Evolutionary conservation across 1,140 invertebrate genomes (phyloP), one percentile per base, ranked within the genome.

Genomic region (Drosophila sp.): DNA sequence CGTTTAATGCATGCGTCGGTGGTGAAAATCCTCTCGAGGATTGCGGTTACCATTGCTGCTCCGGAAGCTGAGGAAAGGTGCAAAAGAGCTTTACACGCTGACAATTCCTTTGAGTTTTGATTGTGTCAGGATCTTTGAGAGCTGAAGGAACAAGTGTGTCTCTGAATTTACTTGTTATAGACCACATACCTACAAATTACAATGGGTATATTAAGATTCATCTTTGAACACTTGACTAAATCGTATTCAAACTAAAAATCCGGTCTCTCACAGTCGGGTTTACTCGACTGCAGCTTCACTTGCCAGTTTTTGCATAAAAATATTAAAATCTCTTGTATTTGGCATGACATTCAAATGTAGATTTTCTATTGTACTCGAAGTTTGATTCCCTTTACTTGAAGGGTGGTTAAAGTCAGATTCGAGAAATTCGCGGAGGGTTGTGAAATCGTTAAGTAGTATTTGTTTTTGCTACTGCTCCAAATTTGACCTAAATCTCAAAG

Each of bases 81-180:
- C 71, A 69, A 79, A 87, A 78, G 59, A 75, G 61, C 56, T 66
- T 66, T 72, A 45, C 57, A 51, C 62, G 62, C 76, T 69, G 77
- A 70, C 75, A 87, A 86, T 64, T 78, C 82, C 78, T 72, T 82
- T 87, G 82, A 78, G 82, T 57, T 81, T 86, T 80, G 65, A 73
- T 81, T 81, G 64, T 64, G 54, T 13, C 43, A 57, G 32, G 11
- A 36, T 11, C 2, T n/a, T 6, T 29, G 27, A 5, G 27, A 21
- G 43, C 43, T 16, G 48, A 25, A 16, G 9, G 7, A 13, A 25
- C 2, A 48, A 48, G 21, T 16, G 45, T 50, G 46, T 9, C 34
- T 36, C 8, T 38, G 9, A 59, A 21, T 62, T 51, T 58, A 25
- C 27, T 51, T 57, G 51, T 51, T 41, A n/a, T n/a, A 21, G 21